phyloP scores from a whole-genome alignment of 2,113 vertebrate species.

The Pteruthius melanotis region DNA sequence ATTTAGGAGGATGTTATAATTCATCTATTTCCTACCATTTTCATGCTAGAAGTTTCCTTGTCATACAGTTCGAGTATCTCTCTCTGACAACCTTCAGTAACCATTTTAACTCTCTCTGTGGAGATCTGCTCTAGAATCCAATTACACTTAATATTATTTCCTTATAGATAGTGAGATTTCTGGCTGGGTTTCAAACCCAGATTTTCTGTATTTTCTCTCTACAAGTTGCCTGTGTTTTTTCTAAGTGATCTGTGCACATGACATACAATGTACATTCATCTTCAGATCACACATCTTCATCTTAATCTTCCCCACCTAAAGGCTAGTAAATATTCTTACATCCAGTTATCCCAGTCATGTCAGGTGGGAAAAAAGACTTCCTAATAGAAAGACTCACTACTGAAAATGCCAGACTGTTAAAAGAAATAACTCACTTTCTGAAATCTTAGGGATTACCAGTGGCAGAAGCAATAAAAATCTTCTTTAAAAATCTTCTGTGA shows the following conservation, averaged over 20 bases:
- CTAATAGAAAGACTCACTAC: neutral
- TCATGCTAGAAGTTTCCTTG: neutral
- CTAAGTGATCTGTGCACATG: neutral
- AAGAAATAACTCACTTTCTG: neutral
- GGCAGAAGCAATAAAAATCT: constrained; percentile 43
- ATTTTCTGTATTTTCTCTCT: neutral
- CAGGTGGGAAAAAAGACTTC: neutral
- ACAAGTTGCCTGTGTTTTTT: neutral
- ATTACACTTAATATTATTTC: neutral
- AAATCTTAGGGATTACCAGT: constrained; percentile 16
- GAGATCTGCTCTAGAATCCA: neutral
- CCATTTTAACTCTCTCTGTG: neutral
- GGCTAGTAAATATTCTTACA: neutral
- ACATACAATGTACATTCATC: neutral
- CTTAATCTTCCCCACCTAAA: constrained; percentile 4
- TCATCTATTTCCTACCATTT: neutral
- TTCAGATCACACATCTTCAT: neutral
- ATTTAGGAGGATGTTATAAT: neutral
- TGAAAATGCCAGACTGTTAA: neutral
- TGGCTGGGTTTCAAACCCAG: neutral
- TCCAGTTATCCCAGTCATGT: neutral
- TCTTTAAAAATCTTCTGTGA: constrained; percentile 52
- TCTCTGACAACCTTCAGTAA: neutral
- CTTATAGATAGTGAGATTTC: neutral
- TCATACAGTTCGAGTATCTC: neutral